These are phyloP conservation scores for Carlito syrichta DNA, from an alignment of 2,113 vertebrate genomes.

Conservation along the genomic window DNA sequence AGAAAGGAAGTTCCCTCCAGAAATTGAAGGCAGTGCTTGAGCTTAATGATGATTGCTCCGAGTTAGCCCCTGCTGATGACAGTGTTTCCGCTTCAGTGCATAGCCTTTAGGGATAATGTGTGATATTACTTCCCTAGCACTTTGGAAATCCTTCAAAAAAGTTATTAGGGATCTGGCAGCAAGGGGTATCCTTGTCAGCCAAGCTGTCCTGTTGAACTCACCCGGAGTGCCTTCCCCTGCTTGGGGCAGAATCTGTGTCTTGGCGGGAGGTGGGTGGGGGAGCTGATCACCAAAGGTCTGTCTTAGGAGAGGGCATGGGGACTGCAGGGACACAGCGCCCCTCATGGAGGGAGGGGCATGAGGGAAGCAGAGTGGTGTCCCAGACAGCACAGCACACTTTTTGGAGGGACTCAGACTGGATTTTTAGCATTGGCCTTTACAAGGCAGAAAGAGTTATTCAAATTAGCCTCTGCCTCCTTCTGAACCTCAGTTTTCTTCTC, in stretches of 20 bases:
- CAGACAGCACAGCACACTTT: neutral
- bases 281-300: neutral
- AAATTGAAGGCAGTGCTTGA: neutral
- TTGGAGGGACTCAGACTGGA: neutral
- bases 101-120: neutral
- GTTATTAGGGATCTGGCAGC: neutral
- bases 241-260: neutral
- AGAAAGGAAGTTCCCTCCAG: neutral
- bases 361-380: neutral
- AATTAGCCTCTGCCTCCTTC: neutral
- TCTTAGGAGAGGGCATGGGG: neutral
- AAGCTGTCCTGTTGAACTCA: neutral
- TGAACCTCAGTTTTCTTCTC: neutral
- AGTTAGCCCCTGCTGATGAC: neutral
- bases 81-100: neutral
- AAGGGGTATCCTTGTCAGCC: neutral
- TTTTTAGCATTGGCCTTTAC: neutral
- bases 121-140: neutral
- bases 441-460: neutral
- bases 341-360: accelerated
- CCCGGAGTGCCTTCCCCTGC: accelerated
- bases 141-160: neutral
- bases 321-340: accelerated
- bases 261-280: too few species aligned
- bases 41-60: neutral